Base-by-base conservation (phyloP, 2,888 invertebrate genomes). In the Hirtodrosophila alboralis region DNA sequence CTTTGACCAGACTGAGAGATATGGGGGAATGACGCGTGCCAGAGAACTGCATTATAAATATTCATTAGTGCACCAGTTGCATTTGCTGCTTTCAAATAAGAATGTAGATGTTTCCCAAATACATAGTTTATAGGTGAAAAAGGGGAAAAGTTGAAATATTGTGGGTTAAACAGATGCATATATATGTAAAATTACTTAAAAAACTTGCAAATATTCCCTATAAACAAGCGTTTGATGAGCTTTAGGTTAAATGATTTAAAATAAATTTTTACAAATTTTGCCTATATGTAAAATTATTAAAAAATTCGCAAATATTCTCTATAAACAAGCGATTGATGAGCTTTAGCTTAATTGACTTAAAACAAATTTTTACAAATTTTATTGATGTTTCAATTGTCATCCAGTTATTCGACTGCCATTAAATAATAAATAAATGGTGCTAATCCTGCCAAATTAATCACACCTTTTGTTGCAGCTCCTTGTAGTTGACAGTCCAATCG, bases 31-130 rank as follows among this genome's bases (percentile, higher is more conserved):
- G 14, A 8, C 14, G 26, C 44, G 26, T 43, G 12, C 41, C 10
- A 16, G 28, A 34, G 28, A 13, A 16, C 27, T 54, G 37, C 64
- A 45, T 45, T 63, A 79, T 79, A 84, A 78, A 79, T 79, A 79
- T 79, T 81, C 78, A 79, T 57, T 56, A 62, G 36, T 75, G 76
- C 76, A 75, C 59, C 63, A 75, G 76, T 67, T 75, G 72, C 73
- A 67, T 62, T 66, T 49, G 23, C 27, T n/a, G n/a, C 28, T 6
- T 34, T 3, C 16, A 12, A 13, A 27, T 26, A 8, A 9, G 10
- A 41, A 33, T 56, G 30, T 33, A 44, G 16, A 45, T 36, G 33
- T 12, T 12, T 33, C 14, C 45, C 31, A 51, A 33, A 45, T 51
- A 23, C 45, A 51, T 41, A 5, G 27, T 18, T 40, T 26, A 21